Base-by-base conservation (phyloP, 2,888 invertebrate genomes). In the Lasioglossum zephyrum region DNA sequence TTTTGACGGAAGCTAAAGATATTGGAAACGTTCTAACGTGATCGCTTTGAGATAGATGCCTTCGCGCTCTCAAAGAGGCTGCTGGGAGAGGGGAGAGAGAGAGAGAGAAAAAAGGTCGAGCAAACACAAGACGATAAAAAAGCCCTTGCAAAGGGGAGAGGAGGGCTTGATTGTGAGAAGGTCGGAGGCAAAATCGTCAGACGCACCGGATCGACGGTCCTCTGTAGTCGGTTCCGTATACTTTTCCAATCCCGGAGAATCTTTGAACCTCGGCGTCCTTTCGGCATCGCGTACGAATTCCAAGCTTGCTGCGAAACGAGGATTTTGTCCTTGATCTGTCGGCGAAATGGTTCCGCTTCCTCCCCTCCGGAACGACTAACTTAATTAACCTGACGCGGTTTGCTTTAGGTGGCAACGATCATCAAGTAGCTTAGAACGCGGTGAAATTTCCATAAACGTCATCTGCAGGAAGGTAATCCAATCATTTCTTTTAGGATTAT, bases 1-100 rank as follows among this genome's bases (percentile, higher is more conserved):
- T 90, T 90, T 89, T 85, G 86, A 90, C 89, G 90, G 90, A 88
- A 90, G 89, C 85, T 82, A 84, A 86, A 88, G 90, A 90, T 90
- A 90, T 90, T 89, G 88, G 84, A 90, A 87, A 89, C 85, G 82
- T 89, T 86, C 79, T 83, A 89, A 88, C 85, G 84, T 79, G 84
- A 88, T 88, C 88, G 80, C 86, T 87, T 81, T 88, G 79, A 83
- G 85, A 88, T 76, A 49, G 82, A 82, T 77, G 80, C 66, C 47
- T 70, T 13, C 39, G 26, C 57, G 53, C 72, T 73, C 72, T 77
- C 77, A 73, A 60, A 79, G 82, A 60, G 74, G 70, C 36, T 69
- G n/a, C 31, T 31, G 31, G 1, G 6, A 16, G 31, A 31, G 31
- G 6, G 9, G 16, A 16, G 26, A 49, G n/a, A 2, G 60, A 31